Evolutionary conservation across 2,797 vertebrate genomes (phyloP), one percentile per base, ranked within the genome.

Genomic region (Pachyuromys duprasi): DNA sequence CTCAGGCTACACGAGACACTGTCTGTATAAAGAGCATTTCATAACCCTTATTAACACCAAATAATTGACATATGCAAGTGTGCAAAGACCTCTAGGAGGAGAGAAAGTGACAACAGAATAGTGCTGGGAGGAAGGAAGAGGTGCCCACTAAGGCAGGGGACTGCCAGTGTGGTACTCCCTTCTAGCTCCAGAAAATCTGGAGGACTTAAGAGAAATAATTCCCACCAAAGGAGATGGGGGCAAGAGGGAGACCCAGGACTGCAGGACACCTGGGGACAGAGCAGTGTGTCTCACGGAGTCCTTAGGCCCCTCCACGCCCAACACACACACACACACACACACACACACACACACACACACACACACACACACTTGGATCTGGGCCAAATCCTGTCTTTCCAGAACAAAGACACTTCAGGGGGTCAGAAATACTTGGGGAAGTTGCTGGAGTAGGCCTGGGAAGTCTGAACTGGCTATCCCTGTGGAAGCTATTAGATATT

Each of bases 401-500:
- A 95, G 95, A 97, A 97, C 94, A 97, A 97, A 97, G 93, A 96
- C 94, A 97, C 96, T 95, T 96, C 67, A 91, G 96, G 96, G 93
- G 95, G 94, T 97, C 97, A 98, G 93, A 96, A 96, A 97, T 96
- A 87, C 79, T 97, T 95, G 97, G 98, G 98, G 98, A 98, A 98
- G 97, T 95, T 95, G 96, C 80, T 93, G 63, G 86, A 97, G 97
- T 97, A 98, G 97, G 97, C 95, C 97, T 98, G 98, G 98, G 98
- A 98, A 98, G 98, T 97, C 98, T 97, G 97, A 98, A 98, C 97
- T 97, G 97, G 97, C 95, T 97, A 97, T 98, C 98, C 98, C 98
- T 98, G 98, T 98, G 98, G 98, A 99, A 98, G 98, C 98, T 98
- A 99, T 99, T 98, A 99, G 98, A 98, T 98, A 98, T 98, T 98